phyloP scores from a whole-genome alignment of 2,113 vertebrate genomes.

The Anoplopoma fimbria region DNA sequence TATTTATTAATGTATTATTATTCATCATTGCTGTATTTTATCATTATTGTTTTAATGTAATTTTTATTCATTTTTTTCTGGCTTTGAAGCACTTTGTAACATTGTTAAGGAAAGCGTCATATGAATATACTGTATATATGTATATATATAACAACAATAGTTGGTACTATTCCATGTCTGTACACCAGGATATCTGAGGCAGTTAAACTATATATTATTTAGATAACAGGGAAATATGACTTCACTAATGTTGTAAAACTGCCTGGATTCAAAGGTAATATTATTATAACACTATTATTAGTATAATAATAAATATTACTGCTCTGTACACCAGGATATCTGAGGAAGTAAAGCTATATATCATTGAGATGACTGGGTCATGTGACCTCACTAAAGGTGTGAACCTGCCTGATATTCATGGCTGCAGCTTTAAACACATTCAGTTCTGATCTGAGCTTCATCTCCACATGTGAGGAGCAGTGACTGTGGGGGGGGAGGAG shows the following conservation, averaged over 20 bases:
- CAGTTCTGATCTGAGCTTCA: background rate
- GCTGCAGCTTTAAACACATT: background rate
- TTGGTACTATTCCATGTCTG: too few species aligned
- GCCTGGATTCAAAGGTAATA: too few species aligned
- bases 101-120: background rate
- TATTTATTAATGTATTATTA: background rate
- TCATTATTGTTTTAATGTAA: background rate
- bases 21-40: background rate
- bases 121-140: too few species aligned
- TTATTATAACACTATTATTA: too few species aligned
- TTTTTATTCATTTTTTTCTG: too few species aligned
- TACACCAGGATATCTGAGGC: too few species aligned
- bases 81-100: too few species aligned
- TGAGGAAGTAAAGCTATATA: too few species aligned
- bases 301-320: too few species aligned
- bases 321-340: too few species aligned
- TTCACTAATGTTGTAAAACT: background rate
- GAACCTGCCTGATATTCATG: background rate
- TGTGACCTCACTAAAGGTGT: background rate
- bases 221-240: background rate
- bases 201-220: too few species aligned
- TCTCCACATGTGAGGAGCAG: conserved; percentile 33
- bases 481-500: conserved; percentile 31
- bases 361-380: background rate
- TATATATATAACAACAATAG: too few species aligned